Percentiles rank a stretch among this genome's conserved stretches.
Conservation (phyloP, 2,797 vertebrate species). For the Bovichtus variegatus region DNA sequence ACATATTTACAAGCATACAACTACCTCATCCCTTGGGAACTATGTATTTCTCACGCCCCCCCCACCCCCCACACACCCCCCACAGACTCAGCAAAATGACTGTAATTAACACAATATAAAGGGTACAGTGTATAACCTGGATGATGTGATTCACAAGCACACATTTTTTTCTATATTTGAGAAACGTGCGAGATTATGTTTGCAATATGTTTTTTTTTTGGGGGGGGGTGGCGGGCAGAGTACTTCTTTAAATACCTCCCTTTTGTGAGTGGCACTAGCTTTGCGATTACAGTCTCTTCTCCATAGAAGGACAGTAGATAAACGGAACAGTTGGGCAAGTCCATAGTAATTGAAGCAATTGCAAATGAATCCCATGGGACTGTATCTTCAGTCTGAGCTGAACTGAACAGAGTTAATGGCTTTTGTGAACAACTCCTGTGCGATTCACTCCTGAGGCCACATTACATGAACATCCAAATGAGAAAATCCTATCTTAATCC, state of each 20-base stretch:
- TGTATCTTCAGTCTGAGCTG: slow-evolving; percentile 57
- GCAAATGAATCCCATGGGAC: slow-evolving; percentile 61
- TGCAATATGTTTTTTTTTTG: slow-evolving; percentile 9
- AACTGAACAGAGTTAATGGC: slow-evolving; percentile 70
- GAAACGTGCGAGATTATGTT: background rate
- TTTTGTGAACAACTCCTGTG: slow-evolving; percentile 64
- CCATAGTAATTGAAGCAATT: slow-evolving; percentile 53
- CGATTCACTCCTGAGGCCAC: slow-evolving; percentile 68
- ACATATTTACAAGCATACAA: slow-evolving; percentile 18
- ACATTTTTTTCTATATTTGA: background rate
- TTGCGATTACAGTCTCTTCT: slow-evolving; percentile 35
- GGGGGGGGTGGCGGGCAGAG: too few species aligned
- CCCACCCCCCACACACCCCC: too few species aligned
- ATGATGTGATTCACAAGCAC: background rate
- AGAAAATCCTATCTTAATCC: slow-evolving; percentile 72
- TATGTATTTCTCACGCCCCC: slow-evolving; percentile 20
- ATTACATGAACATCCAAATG: slow-evolving; percentile 65
- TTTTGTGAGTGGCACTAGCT: slow-evolving; percentile 30
- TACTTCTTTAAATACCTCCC: slow-evolving; percentile 27
- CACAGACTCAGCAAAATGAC: slow-evolving; percentile 23
- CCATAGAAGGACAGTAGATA: slow-evolving; percentile 22
- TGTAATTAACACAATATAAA: slow-evolving; percentile 47
- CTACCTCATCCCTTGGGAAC: slow-evolving; percentile 19
- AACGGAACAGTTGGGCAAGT: slow-evolving; percentile 42
- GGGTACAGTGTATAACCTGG: background rate